A percentile compares a stretch with the other conserved stretches of the same genome.
Conservation (phyloP, 2,113 vertebrate species). For the Seriola dumerili region DNA sequence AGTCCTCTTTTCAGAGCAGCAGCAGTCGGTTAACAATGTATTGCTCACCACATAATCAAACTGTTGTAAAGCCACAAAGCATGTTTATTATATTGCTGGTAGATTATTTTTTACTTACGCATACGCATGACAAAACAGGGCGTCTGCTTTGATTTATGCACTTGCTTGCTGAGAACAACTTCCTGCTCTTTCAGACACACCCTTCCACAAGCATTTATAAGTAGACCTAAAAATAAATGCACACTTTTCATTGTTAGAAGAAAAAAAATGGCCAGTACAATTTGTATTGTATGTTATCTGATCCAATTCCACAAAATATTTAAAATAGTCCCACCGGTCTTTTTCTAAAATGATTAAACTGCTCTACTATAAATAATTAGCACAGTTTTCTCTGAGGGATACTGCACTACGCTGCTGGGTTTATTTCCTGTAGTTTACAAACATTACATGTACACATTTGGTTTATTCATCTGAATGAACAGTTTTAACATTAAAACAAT, state of each 20-base stretch:
- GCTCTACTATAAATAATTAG: background rate
- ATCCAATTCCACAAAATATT: background rate
- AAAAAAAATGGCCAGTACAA: background rate
- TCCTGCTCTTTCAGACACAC: slow-evolving; percentile 1
- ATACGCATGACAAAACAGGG: background rate
- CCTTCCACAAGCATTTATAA: background rate
- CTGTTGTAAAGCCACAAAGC: background rate
- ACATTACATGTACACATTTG: background rate
- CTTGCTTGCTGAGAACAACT: background rate
- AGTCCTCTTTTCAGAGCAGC: background rate
- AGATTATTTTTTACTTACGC: background rate
- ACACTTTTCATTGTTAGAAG: background rate
- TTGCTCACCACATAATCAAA: slow-evolving; percentile 11
- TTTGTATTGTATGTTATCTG: background rate
- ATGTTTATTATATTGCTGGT: slow-evolving; percentile 3
- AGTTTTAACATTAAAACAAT: background rate
- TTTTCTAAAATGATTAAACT: background rate
- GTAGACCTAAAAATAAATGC: background rate
- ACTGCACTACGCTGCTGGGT: background rate
- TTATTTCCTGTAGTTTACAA: background rate
- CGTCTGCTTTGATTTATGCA: slow-evolving; percentile 4
- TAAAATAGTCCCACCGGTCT: background rate
- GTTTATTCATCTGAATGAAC: background rate
- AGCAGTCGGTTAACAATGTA: background rate
- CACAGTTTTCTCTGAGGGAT: background rate